Conservation (phyloP, 2,113 vertebrate genomes). For the Micronycteris hirsuta region DNA sequence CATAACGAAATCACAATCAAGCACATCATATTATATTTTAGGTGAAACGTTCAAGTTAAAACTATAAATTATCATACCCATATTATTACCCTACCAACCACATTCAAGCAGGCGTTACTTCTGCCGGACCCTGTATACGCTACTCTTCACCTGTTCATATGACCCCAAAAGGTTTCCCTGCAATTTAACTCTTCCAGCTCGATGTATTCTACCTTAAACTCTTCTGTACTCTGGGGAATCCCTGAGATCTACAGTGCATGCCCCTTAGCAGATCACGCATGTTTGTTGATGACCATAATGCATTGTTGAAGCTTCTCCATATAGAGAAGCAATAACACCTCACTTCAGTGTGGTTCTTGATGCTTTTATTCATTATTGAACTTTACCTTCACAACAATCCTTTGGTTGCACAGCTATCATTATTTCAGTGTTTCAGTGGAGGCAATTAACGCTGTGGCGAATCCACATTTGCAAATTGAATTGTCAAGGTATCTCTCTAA, state of each 20-base stretch:
- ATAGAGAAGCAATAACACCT: neutral
- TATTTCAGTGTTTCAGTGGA: constrained; percentile 16
- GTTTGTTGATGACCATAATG: neutral
- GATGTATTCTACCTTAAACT: neutral
- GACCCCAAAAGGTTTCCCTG: neutral
- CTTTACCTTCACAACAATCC: neutral
- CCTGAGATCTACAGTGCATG: neutral
- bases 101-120: too few species aligned
- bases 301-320: neutral
- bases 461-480: constrained; percentile 25
- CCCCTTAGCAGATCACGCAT: neutral
- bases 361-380: neutral
- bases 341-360: neutral
- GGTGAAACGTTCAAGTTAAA: too few species aligned
- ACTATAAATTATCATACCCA: too few species aligned
- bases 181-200: neutral
- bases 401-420: neutral
- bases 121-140: neutral
- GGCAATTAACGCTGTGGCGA: neutral
- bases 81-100: too few species aligned
- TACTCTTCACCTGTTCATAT: neutral
- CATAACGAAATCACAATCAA: too few species aligned
- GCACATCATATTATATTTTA: too few species aligned
- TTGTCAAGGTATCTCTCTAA: constrained; percentile 28
- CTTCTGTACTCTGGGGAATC: neutral